These are phyloP conservation scores for Heterochromis multidens DNA, from an alignment of 2,113 vertebrate genomes.

Conservation along the genomic window DNA sequence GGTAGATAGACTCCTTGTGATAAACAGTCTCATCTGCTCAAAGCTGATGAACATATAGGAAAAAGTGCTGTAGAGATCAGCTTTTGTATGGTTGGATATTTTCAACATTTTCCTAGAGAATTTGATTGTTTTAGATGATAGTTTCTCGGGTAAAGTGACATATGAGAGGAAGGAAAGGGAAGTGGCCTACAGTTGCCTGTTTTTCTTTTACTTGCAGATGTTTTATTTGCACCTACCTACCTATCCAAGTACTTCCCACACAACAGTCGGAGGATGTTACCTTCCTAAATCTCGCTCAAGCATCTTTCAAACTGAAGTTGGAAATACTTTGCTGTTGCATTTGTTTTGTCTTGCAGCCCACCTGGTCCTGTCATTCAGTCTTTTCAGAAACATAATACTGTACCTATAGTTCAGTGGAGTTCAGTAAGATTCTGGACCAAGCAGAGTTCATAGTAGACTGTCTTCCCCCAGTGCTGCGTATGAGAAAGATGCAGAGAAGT, in stretches of 20 bases:
- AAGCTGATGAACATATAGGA: background rate
- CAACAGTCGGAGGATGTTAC: background rate
- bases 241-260: background rate
- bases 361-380: slow-evolving; percentile 52
- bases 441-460: background rate
- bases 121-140: background rate
- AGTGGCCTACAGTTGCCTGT: background rate
- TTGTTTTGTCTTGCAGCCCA: slow-evolving; percentile 36
- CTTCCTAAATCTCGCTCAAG: background rate
- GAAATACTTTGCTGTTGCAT: slow-evolving; percentile 4
- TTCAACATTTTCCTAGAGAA: background rate
- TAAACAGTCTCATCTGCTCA: slow-evolving; percentile 15
- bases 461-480: background rate
- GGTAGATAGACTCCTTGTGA: slow-evolving; percentile 16
- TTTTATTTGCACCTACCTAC: background rate
- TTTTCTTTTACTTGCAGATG: background rate
- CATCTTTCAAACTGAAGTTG: background rate
- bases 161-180: background rate
- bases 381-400: slow-evolving; percentile 57
- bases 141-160: background rate
- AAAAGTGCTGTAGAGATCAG: background rate
- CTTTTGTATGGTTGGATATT: background rate
- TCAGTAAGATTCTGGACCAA: background rate
- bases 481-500: background rate
- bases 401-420: slow-evolving; percentile 26